A percentile compares a stretch with the other conserved stretches of the same genome.
These are phyloP conservation scores for Gymnobelideus leadbeateri DNA, from an alignment of 2,113 vertebrate species.

Conservation along the genomic window DNA sequence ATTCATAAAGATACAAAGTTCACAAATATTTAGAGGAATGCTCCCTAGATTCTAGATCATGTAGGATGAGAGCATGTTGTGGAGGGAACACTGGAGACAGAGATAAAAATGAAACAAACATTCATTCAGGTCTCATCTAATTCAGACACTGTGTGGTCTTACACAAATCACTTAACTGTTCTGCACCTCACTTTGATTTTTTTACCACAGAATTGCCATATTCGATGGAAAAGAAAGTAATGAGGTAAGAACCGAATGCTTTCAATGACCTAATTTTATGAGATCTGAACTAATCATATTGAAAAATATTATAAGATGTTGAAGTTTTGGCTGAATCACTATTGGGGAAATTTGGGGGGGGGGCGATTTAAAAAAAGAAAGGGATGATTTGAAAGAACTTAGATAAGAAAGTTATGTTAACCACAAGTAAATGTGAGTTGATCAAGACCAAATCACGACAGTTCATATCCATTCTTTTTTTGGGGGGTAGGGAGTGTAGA, in stretches of 20 bases:
- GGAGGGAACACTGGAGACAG: not conserved
- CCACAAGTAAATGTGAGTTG: not conserved
- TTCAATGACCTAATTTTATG: too few species aligned
- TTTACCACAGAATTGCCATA: too few species aligned
- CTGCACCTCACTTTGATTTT: not conserved
- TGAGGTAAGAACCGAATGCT: too few species aligned
- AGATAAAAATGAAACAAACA: not conserved
- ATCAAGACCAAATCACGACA: not conserved
- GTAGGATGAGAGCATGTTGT: not conserved
- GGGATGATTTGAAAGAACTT: not conserved
- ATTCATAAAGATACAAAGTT: not conserved
- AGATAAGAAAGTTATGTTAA: not conserved
- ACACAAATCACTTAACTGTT: not conserved
- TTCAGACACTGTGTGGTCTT: not conserved
- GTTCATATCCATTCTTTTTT: not conserved
- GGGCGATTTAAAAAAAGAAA: not conserved
- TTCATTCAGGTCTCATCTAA: not conserved
- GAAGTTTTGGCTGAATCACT: too few species aligned
- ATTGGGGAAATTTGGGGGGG: too few species aligned
- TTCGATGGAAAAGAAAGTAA: too few species aligned
- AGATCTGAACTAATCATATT: too few species aligned
- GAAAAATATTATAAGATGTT: too few species aligned
- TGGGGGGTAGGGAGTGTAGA: too few species aligned
- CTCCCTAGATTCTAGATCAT: not conserved
- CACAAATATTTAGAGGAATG: not conserved